Conservation (phyloP, 2,113 vertebrate genomes). For the Plestiodon gilberti region DNA sequence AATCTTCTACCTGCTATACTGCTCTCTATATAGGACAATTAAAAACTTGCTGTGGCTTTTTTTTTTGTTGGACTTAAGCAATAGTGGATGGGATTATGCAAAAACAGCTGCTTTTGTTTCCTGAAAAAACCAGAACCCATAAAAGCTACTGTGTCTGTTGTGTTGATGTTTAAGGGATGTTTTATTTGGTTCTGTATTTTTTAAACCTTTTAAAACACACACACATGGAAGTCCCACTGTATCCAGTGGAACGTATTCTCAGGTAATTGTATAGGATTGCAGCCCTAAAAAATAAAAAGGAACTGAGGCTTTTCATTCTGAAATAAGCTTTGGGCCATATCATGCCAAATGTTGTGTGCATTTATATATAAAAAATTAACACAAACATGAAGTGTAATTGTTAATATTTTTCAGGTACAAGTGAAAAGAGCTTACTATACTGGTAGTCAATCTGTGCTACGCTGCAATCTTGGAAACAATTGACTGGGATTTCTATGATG, state of each 20-base stretch:
- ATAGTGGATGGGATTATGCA: background rate
- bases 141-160: background rate
- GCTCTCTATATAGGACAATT: no score
- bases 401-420: background rate
- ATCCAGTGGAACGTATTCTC: no score
- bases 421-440: background rate
- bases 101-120: background rate
- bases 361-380: background rate
- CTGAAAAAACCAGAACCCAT: background rate
- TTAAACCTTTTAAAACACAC: no score
- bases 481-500: background rate
- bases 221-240: no score
- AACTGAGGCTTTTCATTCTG: background rate
- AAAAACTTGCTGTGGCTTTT: no score
- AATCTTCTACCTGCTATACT: background rate
- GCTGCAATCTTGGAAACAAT: background rate
- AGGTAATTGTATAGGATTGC: background rate
- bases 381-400: no score
- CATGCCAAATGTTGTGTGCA: background rate
- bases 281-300: background rate
- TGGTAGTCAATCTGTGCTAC: background rate
- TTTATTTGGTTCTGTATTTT: background rate
- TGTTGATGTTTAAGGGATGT: background rate
- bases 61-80: background rate
- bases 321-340: background rate